Conservation (phyloP, 1,140 invertebrate species). For the Bombus turneri region DNA sequence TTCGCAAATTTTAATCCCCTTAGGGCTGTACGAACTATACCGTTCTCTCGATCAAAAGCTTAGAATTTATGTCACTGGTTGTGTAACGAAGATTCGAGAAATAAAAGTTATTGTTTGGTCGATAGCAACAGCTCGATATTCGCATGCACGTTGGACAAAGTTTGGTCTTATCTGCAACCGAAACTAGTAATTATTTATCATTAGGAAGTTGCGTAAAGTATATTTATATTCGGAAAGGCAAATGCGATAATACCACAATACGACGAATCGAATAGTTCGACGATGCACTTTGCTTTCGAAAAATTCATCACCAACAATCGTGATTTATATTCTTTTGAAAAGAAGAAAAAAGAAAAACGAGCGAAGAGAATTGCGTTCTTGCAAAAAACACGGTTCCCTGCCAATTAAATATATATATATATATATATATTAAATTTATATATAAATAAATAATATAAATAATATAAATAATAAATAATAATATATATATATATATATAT, state of each 20-base stretch:
- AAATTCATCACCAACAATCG: background rate
- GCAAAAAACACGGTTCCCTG: background rate
- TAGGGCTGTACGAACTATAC: background rate
- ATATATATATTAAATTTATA: too few relatives aligned
- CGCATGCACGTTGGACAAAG: too few relatives aligned
- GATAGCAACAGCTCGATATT: background rate
- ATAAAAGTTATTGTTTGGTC: constrained; percentile 16
- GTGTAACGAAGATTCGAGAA: background rate
- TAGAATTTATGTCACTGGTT: background rate
- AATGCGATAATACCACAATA: background rate
- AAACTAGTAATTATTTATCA: background rate
- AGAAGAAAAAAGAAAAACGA: background rate
- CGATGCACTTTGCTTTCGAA: background rate
- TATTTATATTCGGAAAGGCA: background rate
- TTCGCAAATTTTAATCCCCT: background rate
- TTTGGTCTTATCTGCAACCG: background rate
- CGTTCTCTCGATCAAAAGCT: background rate
- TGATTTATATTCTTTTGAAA: background rate
- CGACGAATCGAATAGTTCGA: background rate
- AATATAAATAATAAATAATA: too few relatives aligned
- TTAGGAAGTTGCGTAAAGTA: background rate
- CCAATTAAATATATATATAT: background rate
- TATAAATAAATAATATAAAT: too few relatives aligned
- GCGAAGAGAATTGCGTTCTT: background rate
- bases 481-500: too few relatives aligned